phyloP scores from a whole-genome alignment of 2,797 vertebrate genomes.

The Melanogrammus aeglefinus region DNA sequence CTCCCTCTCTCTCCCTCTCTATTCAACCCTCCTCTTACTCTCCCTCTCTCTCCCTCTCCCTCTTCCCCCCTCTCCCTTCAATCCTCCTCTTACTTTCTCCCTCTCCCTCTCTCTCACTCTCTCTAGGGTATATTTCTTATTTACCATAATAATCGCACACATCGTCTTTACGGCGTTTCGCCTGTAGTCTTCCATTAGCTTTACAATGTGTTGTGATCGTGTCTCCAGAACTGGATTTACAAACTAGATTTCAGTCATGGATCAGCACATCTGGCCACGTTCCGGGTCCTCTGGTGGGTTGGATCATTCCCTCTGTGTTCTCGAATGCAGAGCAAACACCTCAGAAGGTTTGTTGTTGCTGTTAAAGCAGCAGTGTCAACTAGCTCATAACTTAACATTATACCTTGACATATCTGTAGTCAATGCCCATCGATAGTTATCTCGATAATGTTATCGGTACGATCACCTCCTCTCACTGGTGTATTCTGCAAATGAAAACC shows the following conservation, averaged over 20 bases:
- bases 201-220: conserved; percentile 57
- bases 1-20: conserved; percentile 48
- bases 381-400: too few relatives aligned
- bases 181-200: conserved; percentile 57
- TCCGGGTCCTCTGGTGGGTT: neutral
- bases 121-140: conserved; percentile 65
- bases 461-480: too few relatives aligned
- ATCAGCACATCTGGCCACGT: conserved; percentile 4
- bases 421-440: too few relatives aligned
- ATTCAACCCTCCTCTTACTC: too few relatives aligned
- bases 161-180: conserved; percentile 18
- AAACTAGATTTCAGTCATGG: conserved; percentile 34
- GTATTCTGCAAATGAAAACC: too few relatives aligned
- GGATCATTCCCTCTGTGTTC: neutral
- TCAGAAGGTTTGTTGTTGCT: neutral
- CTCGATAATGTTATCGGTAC: too few relatives aligned
- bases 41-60: conserved; percentile 9
- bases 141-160: conserved; percentile 44
- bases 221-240: conserved; percentile 56
- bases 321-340: neutral
- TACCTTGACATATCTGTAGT: too few relatives aligned
- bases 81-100: conserved; percentile 33
- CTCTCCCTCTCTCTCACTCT: conserved; percentile 8
- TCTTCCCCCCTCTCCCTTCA: conserved; percentile 38
- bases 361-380: neutral